Evolutionary conservation across 1,140 invertebrate species (phyloP).

Genomic region (Drosophila orosa): DNA sequence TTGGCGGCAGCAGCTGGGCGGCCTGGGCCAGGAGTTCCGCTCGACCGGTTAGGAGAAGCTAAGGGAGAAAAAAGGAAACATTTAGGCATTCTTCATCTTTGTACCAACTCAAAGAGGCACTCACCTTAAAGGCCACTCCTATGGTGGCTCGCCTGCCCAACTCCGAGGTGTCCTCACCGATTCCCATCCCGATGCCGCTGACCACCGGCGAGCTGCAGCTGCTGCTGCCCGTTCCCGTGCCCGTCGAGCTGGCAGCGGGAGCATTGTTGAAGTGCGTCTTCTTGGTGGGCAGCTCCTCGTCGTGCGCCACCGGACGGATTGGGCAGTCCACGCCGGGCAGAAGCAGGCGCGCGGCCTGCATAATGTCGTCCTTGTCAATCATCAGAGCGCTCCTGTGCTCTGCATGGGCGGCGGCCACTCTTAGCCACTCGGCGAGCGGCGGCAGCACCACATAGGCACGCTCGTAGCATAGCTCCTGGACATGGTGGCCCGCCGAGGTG

Average conservation of each 20-base stretch:
- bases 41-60: constrained; percentile 89
- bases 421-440: constrained; percentile 94
- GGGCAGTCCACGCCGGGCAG: constrained; percentile 95
- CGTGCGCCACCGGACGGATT: constrained; percentile 88
- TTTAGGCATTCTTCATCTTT: background rate
- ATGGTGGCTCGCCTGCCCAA: constrained; percentile 87
- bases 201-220: constrained; percentile 54
- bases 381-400: constrained; percentile 91
- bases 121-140: constrained; percentile 90
- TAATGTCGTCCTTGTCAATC: constrained; percentile 94
- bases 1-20: constrained; percentile 89
- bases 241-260: constrained; percentile 19
- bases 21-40: constrained; percentile 92
- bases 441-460: constrained; percentile 94
- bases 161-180: constrained; percentile 79
- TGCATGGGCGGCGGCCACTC: constrained; percentile 92
- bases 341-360: constrained; percentile 93
- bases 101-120: background rate
- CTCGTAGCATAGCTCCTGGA: constrained; percentile 93
- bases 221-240: constrained; percentile 38
- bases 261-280: constrained; percentile 64
- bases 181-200: constrained; percentile 43
- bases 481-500: constrained; percentile 80
- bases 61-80: background rate
- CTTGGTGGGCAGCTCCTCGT: constrained; percentile 85